Evolutionary conservation across 2,113 vertebrate species (phyloP), one percentile per base, ranked within the genome.

Genomic region (Synchiropus splendidus): DNA sequence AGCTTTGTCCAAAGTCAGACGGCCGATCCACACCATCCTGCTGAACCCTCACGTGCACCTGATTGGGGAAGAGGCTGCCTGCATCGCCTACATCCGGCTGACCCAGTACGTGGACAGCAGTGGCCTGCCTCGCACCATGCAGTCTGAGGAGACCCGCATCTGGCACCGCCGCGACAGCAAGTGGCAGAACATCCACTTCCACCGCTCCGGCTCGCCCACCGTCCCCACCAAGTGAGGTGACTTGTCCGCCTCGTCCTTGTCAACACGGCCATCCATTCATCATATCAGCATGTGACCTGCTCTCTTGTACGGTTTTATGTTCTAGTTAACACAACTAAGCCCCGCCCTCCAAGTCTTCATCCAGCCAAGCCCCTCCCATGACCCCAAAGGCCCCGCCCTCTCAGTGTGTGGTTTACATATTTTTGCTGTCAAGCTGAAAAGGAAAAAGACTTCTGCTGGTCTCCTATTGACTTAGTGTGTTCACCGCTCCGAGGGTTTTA

Each of bases 131-230:
- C 90, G 91, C 73, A 97, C 92, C 6, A 93, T 91, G 92, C 94
- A 98, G 82, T 91, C 94, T 0, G 94, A 98, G 81, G 94, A 98
- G 71, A 97, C 93, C 0, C 88, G 94, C 0, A 91, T 98, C 61
- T 98, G 94, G 94, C 93, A 98, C 68, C 92, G 94, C 51, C 90
- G 92, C 1, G 94, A 98, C 39, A 83, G 88, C 37, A 97, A 97
- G 65, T 98, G 94, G 94, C 94, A 97, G 81, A 97, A 96, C 12
- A 89, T 98, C 64, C 94, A 98, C 70, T 95, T 97, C 79, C 94
- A 98, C 60, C 92, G 93, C 69, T 98, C 94, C 1, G 93, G 94
- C 39, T 90, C 94, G 0, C 91, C 89, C 45, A 92, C 92, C 9
- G 86, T 94, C 38, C 91, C 94, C 58, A 81, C 82, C 85, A 93